Evolutionary conservation across 2,797 vertebrate genomes (phyloP).

Genomic region (Acanthurus leucopareius): DNA sequence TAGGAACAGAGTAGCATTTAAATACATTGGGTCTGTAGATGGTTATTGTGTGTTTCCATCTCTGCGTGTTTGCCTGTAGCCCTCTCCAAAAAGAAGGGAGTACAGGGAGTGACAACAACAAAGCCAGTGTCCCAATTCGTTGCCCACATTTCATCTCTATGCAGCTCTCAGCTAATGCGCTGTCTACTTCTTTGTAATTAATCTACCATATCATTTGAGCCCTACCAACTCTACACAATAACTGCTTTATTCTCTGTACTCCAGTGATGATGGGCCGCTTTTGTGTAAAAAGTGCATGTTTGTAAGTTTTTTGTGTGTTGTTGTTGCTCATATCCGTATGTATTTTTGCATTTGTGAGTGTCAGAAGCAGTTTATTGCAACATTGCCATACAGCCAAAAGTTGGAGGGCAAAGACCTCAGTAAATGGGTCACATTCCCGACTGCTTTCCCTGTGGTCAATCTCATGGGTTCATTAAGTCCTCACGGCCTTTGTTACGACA

Average conservation of each 20-base stretch:
- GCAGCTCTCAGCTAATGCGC: not conserved
- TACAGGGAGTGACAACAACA: conserved; percentile 34
- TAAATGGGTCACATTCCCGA: conserved; percentile 72
- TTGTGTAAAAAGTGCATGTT: conserved; percentile 6
- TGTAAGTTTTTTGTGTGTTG: conserved; percentile 12
- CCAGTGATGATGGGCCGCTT: conserved; percentile 26
- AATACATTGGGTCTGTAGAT: conserved; percentile 49
- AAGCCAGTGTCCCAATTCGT: conserved; percentile 52
- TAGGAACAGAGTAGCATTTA: conserved; percentile 61
- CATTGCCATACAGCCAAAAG: conserved; percentile 18
- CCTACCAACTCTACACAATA: conserved; percentile 39
- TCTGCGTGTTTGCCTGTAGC: conserved; percentile 32
- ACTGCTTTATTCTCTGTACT: conserved; percentile 43
- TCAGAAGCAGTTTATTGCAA: conserved; percentile 34
- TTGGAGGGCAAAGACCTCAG: conserved; percentile 52
- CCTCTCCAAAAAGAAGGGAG: conserved; percentile 26
- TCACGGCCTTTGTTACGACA: conserved; percentile 52
- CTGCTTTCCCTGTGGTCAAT: conserved; percentile 58
- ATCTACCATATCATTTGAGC: conserved; percentile 54
- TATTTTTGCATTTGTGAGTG: conserved; percentile 19
- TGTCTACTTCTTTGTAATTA: conserved; percentile 59
- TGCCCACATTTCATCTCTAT: conserved; percentile 44
- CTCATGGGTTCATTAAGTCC: conserved; percentile 57
- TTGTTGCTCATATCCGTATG: conserved; percentile 13
- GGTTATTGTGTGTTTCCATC: conserved; percentile 21